phyloP scores from a whole-genome alignment of 2,888 invertebrate species.

The Gastrophysa polygoni region DNA sequence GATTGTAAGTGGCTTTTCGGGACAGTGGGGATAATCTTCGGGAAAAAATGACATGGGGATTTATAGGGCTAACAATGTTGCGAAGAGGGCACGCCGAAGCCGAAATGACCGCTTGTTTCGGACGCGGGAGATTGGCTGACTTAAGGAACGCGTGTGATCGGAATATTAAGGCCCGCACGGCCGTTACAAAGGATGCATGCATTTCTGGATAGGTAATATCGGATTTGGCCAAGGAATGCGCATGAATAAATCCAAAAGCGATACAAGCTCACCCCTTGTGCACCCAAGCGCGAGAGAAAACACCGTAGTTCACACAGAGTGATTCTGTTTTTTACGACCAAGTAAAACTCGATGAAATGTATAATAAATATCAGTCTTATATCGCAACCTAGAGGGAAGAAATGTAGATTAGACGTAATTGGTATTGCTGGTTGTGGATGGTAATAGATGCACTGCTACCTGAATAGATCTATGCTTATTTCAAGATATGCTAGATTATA shows the following conservation, averaged over 20 bases:
- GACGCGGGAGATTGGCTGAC: slow-evolving; percentile 56
- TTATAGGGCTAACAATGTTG: slow-evolving; percentile 56
- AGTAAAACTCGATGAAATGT: too few species aligned
- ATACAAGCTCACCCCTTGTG: too few species aligned
- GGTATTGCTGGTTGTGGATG: too few species aligned
- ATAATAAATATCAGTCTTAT: too few species aligned
- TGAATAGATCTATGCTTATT: too few species aligned
- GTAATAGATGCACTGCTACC: too few species aligned
- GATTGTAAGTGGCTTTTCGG: slow-evolving; percentile 57
- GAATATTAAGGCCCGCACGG: slow-evolving; percentile 39
- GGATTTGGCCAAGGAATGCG: neutral
- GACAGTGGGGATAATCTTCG: slow-evolving; percentile 52
- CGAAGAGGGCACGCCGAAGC: slow-evolving; percentile 48
- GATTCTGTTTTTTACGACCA: too few species aligned
- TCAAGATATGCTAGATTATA: too few species aligned
- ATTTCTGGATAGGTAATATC: neutral
- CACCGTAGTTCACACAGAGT: too few species aligned
- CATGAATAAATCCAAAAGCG: neutral
- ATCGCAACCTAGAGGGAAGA: too few species aligned
- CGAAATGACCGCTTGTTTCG: slow-evolving; percentile 47
- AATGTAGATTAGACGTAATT: too few species aligned
- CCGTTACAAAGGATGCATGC: slow-evolving; percentile 3
- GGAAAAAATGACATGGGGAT: slow-evolving; percentile 53
- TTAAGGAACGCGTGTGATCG: slow-evolving; percentile 51
- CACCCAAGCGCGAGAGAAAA: too few species aligned